Evolutionary conservation across 2,113 vertebrate genomes (phyloP).

Genomic region (Cyprinodon tularosa): DNA sequence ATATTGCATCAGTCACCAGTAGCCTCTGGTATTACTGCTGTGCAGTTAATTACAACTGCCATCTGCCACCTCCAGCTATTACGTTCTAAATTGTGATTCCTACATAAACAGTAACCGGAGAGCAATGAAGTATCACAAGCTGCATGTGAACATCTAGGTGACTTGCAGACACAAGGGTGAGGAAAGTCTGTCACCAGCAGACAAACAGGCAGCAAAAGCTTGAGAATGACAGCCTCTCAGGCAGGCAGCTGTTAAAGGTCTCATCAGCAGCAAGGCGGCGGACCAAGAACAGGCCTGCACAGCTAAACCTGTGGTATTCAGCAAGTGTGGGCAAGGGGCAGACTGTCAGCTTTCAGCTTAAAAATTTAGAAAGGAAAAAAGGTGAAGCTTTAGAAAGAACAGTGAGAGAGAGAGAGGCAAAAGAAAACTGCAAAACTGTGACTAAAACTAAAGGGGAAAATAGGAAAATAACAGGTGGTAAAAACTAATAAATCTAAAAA

Average conservation of each 20-base stretch:
- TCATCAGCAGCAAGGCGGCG: slow-evolving; percentile 39
- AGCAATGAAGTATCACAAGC: not conserved
- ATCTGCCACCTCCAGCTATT: slow-evolving; percentile 5
- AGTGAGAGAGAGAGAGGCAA: not conserved
- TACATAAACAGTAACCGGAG: not conserved
- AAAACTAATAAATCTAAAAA: not conserved
- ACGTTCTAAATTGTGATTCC: not conserved
- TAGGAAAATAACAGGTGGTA: not conserved
- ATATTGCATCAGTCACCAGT: not conserved
- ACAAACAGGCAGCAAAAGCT: slow-evolving; percentile 8
- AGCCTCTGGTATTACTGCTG: not conserved
- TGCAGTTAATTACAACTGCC: slow-evolving; percentile 19
- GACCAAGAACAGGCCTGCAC: slow-evolving; percentile 38
- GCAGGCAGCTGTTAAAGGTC: slow-evolving; percentile 35
- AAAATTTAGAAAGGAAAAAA: not conserved
- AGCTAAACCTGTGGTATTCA: slow-evolving; percentile 52
- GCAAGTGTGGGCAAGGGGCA: slow-evolving; percentile 61
- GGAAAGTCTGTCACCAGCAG: slow-evolving; percentile 16
- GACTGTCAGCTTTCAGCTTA: slow-evolving; percentile 12
- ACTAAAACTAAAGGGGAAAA: not conserved
- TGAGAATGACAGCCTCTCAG: slow-evolving; percentile 24
- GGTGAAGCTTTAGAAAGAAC: not conserved
- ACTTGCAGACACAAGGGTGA: slow-evolving; percentile 17
- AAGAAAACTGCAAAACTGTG: not conserved
- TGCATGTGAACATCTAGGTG: not conserved